Percentiles rank a stretch among this genome's conserved stretches.
These are phyloP conservation scores for Coelogynopora nodosa DNA, from an alignment of 2,888 invertebrate genomes.

Conservation along the genomic window DNA sequence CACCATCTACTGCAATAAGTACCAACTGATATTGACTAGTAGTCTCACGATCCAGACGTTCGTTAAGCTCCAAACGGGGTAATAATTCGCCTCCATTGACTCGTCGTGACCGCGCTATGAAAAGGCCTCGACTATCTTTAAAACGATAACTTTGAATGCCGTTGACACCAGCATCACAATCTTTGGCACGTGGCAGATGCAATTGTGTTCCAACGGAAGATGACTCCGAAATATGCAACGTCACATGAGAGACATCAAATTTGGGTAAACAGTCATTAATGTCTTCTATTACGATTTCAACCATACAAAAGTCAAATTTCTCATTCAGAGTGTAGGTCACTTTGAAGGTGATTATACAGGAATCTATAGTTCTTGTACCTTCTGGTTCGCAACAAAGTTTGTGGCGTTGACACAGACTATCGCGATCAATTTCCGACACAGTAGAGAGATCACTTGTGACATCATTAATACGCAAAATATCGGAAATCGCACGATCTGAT, in stretches of 20 bases:
- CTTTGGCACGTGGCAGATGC: conserved; percentile 42
- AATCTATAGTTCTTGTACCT: not conserved
- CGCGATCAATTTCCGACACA: conserved; percentile 28
- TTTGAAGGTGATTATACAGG: not conserved
- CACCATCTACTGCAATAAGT: conserved; percentile 43
- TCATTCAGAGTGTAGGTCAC: not conserved
- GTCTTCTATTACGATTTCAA: conserved; percentile 43
- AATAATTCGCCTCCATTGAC: conserved; percentile 38
- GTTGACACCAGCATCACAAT: conserved; percentile 39
- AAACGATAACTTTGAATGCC: conserved; percentile 41
- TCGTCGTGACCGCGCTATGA: not conserved
- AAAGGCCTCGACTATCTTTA: not conserved
- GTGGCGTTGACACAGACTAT: conserved; percentile 8
- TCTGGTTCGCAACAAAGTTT: conserved; percentile 32
- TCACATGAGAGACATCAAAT: conserved; percentile 26
- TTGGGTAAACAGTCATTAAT: conserved; percentile 42
- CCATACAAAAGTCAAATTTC: not conserved
- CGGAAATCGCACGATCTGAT: not conserved
- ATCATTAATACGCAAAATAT: not conserved
- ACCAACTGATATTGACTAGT: conserved; percentile 40
- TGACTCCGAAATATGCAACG: conserved; percentile 38
- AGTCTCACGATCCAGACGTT: conserved; percentile 43
- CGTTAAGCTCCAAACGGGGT: conserved; percentile 32
- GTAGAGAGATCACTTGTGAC: not conserved
- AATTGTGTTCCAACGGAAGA: conserved; percentile 37